These are phyloP conservation scores for Macroramphosus scolopax DNA, from an alignment of 2,797 vertebrate species.

Conservation along the genomic window DNA sequence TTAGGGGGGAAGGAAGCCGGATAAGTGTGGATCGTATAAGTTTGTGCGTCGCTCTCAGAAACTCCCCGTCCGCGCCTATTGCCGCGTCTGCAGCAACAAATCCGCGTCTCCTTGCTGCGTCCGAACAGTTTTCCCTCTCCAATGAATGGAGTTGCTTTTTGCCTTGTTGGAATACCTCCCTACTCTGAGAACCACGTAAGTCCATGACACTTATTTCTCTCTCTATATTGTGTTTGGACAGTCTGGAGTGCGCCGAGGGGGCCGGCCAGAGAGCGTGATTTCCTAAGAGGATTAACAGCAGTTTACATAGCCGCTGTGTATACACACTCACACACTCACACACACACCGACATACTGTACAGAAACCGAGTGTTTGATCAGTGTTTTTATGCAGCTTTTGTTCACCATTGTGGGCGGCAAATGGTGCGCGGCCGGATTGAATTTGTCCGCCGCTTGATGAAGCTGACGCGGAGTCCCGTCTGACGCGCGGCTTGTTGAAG, in stretches of 20 bases:
- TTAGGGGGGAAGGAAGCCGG: constrained; percentile 59
- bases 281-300: constrained; percentile 77
- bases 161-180: constrained; percentile 98
- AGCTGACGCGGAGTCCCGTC: constrained; percentile 2
- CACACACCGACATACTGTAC: constrained; percentile 29
- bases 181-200: constrained; percentile 85
- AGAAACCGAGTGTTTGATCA: constrained; percentile 19
- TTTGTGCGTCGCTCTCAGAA: constrained; percentile 26
- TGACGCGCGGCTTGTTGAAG: constrained; percentile 5
- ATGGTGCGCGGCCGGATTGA: constrained; percentile 8
- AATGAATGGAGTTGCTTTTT: constrained; percentile 99
- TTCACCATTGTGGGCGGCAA: constrained; percentile 5
- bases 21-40: constrained; percentile 24
- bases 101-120: constrained; percentile 52
- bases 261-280: constrained; percentile 75
- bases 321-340: constrained; percentile 39
- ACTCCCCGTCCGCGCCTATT: constrained; percentile 17
- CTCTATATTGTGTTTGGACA: constrained; percentile 6
- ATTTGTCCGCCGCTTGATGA: not conserved
- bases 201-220: constrained; percentile 20
- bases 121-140: constrained; percentile 74
- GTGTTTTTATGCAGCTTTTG: constrained; percentile 18
- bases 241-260: constrained; percentile 22
- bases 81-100: constrained; percentile 44
- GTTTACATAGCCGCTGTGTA: constrained; percentile 61